Base-by-base conservation (phyloP, 2,113 vertebrate species). In the Cardinalis cardinalis region DNA sequence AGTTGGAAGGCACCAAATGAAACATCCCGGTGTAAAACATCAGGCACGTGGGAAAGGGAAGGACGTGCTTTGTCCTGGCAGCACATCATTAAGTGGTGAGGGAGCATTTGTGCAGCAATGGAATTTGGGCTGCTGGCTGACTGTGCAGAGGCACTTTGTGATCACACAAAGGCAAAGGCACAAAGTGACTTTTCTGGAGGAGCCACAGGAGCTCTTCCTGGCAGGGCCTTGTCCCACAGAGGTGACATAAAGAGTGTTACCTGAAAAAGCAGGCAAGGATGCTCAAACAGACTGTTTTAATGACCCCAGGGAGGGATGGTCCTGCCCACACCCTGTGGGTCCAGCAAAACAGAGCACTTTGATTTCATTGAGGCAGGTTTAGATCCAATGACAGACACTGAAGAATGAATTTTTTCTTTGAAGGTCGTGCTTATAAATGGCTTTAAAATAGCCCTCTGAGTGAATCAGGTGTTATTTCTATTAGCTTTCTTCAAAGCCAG, bases 111-210 rank as follows among this genome's bases (percentile, higher is more conserved):
- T 46, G 48, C 74, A 53, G 60, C 15, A 10, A 32, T 3, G 32
- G 71, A 77, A 87, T 88, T 48, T 61, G 63, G 64, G 40, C 29
- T 0, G 0, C 51, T 56, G 71, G 55, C n/a, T 5, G 18, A 13
- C 23, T 41, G 51, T 1, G 2, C 41, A 59, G 58, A 73, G 31
- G 26, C 0, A 0, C 23, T 78, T 16, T 0, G 0, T 8, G 28
- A 46, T 38, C 48, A 17, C 46, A 71, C 41, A 87, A 76, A 89
- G 60, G 23, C 40, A 79, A 56, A 90, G 43, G 31, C 25, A 90
- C 31, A 86, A 93, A 93, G 38, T 13, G 51, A 53, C 51, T 90
- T 90, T 90, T 79, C 52, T 83, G 18, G 16, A n/a, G 75, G 43
- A 89, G 64, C 88, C 63, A 59, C 48, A 36, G 81, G 82, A 89